Base-by-base conservation (phyloP, 2,113 vertebrate genomes). In the Hipposideros armiger region DNA sequence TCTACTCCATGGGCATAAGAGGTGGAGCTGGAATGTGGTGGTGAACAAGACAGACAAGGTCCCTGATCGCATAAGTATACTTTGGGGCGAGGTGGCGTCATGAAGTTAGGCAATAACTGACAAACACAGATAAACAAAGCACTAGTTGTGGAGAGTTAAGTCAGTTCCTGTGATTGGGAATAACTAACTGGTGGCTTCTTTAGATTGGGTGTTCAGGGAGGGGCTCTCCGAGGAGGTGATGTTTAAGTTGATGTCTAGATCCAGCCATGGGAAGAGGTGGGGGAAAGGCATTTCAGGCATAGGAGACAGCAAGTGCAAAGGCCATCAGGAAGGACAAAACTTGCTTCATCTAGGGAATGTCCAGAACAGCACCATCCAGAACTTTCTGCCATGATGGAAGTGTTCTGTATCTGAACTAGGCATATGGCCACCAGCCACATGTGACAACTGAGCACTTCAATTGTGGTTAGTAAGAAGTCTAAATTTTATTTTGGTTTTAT, bases 201-300 rank as follows among this genome's bases (percentile, higher is more conserved):
- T 70, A 82, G 72, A 16, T 11, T 15, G 9, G 24, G 22, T 28
- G 36, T n/a, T 73, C 47, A 36, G n/a, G 40, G 54, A 64, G 32
- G 70, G 50, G 47, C 54, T 86, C 60, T 90, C 60, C 47, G 62
- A 62, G 40, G 36, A 95, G 32, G 54, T 82, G 52, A 13, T 40
- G 19, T 78, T 95, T 47, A 76, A 97, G 32, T 73, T 24, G 32
- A 64, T 78, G 36, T 54, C 67, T 93, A 73, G 56, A 80, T 66
- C 26, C 28, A 26, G 60, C 56, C 54, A 1, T n/a, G 30, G 76
- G 83, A 40, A 52, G 80, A 94, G 69, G 62, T 69, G 26, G 47
- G 54, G 47, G 64, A 19, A n/a, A 8, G 24, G 24, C 67, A 19
- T 47, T 88, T 40, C 16, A 60, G 81, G 50, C 28, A 81, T 32